A percentile compares a stretch with the other conserved stretches of the same genome.
Conservation (phyloP, 2,888 invertebrate genomes). For the Disparrhopalites patrizii region DNA sequence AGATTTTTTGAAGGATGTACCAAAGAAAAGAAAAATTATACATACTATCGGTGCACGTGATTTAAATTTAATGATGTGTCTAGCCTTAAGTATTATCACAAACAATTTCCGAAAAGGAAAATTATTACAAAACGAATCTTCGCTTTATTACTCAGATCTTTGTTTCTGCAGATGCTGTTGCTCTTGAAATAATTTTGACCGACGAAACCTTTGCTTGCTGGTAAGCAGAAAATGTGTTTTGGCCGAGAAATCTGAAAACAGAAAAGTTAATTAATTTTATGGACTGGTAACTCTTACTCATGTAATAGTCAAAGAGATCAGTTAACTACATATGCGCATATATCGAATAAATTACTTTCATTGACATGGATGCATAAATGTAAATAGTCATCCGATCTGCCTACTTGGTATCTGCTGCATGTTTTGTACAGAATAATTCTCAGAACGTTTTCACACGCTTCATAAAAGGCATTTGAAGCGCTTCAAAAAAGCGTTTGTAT, state of each 20-base stretch:
- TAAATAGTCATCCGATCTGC: too few relatives aligned
- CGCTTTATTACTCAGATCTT: constrained; percentile 39
- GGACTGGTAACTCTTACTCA: too few relatives aligned
- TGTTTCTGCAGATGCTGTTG: constrained; percentile 46
- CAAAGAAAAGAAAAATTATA: constrained; percentile 3
- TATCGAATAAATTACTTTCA: too few relatives aligned
- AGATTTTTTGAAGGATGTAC: not conserved
- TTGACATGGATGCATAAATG: too few relatives aligned
- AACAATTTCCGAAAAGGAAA: constrained; percentile 15
- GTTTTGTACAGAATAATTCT: too few relatives aligned
- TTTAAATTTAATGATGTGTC: constrained; percentile 19
- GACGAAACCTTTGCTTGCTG: constrained; percentile 85
- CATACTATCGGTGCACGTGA: constrained; percentile 3
- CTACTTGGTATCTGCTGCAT: too few relatives aligned
- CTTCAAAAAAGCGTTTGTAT: too few relatives aligned
- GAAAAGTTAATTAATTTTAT: too few relatives aligned
- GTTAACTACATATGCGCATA: too few relatives aligned
- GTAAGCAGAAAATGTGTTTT: constrained; percentile 84
- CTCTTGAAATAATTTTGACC: constrained; percentile 63
- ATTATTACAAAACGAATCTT: constrained; percentile 10
- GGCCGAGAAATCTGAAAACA: constrained; percentile 68
- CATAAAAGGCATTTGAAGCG: too few relatives aligned
- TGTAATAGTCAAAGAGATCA: too few relatives aligned
- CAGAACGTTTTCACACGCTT: too few relatives aligned
- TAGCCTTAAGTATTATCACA: constrained; percentile 11